phyloP scores from a whole-genome alignment of 2,797 vertebrate species.

The Spinibarbus caldwelli region DNA sequence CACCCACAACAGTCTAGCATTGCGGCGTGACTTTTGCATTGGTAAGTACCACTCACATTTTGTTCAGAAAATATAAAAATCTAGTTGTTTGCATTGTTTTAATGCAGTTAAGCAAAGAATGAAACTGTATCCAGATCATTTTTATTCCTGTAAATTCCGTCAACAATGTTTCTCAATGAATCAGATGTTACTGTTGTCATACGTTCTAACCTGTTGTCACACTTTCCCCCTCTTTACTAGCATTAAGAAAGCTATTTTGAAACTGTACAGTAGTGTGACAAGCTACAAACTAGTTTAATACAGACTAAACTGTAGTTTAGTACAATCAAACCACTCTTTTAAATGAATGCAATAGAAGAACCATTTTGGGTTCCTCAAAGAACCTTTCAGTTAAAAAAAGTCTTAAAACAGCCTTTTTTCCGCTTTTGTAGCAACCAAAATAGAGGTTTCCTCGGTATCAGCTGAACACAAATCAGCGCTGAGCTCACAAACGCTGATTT shows the following conservation, averaged over 20 bases:
- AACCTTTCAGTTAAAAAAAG: not conserved
- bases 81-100: not conserved
- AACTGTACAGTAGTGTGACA: not conserved
- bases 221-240: not conserved
- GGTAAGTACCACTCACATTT: not conserved
- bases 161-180: not conserved
- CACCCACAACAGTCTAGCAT: slow-evolving; percentile 20
- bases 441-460: no score
- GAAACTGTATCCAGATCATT: not conserved
- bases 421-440: no score
- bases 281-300: not conserved
- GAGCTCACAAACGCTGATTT: no score
- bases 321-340: no score
- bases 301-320: not conserved
- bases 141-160: not conserved
- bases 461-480: no score
- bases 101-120: not conserved
- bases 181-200: not conserved
- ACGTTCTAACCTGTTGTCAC: not conserved
- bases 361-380: no score
- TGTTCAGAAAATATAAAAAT: slow-evolving; percentile 3
- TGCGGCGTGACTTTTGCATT: not conserved
- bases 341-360: not conserved
- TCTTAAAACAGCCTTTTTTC: no score
- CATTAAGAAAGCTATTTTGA: not conserved